Evolutionary conservation across 2,113 vertebrate species (phyloP), one percentile per base, ranked within the genome.

Genomic region (Catharus minimus): DNA sequence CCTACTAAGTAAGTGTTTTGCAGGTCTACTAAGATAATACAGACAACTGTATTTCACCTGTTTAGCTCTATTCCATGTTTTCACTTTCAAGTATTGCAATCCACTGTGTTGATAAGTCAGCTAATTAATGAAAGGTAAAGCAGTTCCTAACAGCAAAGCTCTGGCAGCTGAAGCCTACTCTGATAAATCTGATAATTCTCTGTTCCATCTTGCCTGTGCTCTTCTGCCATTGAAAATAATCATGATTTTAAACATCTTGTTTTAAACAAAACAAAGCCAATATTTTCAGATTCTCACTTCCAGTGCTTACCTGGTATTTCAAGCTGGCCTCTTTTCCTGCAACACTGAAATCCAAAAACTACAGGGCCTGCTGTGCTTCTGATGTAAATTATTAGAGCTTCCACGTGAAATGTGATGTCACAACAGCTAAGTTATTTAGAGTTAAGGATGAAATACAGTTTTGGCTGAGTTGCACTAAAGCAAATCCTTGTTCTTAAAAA

Each of bases 281-380:
- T 60, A 30, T 36, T 67, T 86, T 41, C 47, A 65, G 12, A 32
- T 85, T 33, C 27, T 50, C 23, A 16, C 16, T 90, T 86, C 52
- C 32, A 81, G 24, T 46, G 43, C 39, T 90, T 66, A 39, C 47
- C 75, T 85, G 57, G 24, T 88, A 43, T 55, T 90, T 86, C 72
- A 88, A 56, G 13, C 33, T 74, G n/a, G 27, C 36, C 39, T 79
- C 47, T 86, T 79, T 60, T 65, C 20, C 80, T 73, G 33, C 33
- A 77, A 77, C 26, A 80, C 58, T 86, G 68, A 86, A 80, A 83
- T 80, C 60, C 30, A 53, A 81, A 94, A 94, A 15, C 60, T 77
- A 56, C 14, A 62, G 53, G 57, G 68, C 76, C 43, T 77, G 39
- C 47, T 77, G 11, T 91, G 33, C 28, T 92, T 72, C 66, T 85